Evolutionary conservation across 2,113 vertebrate species (phyloP).

Genomic region (cat (Felis catus)): DNA sequence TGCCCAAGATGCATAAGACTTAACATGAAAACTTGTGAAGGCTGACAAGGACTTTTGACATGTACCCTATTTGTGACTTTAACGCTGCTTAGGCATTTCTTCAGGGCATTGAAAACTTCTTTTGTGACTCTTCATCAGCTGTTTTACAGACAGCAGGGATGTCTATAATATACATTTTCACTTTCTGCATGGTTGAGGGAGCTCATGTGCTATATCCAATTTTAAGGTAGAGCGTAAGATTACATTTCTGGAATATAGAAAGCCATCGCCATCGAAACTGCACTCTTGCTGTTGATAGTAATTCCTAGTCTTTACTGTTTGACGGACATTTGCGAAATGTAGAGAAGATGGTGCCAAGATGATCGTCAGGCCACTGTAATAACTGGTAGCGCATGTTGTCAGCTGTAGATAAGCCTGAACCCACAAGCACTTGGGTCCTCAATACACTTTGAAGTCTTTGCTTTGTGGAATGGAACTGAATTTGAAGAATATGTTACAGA

Average conservation of each 20-base stretch:
- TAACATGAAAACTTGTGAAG: constrained; percentile 80
- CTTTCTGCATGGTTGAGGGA: constrained; percentile 83
- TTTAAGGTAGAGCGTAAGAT: constrained; percentile 81
- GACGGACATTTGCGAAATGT: constrained; percentile 79
- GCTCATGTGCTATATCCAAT: constrained; percentile 82
- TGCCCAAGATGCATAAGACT: constrained; percentile 79
- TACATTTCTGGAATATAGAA: constrained; percentile 80
- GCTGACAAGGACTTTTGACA: constrained; percentile 70
- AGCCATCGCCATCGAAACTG: constrained; percentile 70
- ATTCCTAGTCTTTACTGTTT: constrained; percentile 82
- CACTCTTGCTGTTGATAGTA: constrained; percentile 79
- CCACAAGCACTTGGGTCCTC: constrained; percentile 54
- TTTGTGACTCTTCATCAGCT: constrained; percentile 80
- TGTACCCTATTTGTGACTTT: constrained; percentile 77
- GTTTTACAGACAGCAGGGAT: constrained; percentile 75
- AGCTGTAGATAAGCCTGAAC: constrained; percentile 69
- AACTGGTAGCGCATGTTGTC: constrained; percentile 46
- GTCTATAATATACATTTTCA: constrained; percentile 77
- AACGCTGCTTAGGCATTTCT: constrained; percentile 79
- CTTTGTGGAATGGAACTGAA: constrained; percentile 38
- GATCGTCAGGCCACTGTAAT: constrained; percentile 68
- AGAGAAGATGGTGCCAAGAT: constrained; percentile 74
- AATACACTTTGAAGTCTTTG: constrained; percentile 67
- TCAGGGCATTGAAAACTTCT: constrained; percentile 78
- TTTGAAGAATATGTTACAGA: constrained; percentile 74